These are phyloP conservation scores for Microctonus hyperodae DNA, from an alignment of 2,888 invertebrate genomes.

Conservation along the genomic window DNA sequence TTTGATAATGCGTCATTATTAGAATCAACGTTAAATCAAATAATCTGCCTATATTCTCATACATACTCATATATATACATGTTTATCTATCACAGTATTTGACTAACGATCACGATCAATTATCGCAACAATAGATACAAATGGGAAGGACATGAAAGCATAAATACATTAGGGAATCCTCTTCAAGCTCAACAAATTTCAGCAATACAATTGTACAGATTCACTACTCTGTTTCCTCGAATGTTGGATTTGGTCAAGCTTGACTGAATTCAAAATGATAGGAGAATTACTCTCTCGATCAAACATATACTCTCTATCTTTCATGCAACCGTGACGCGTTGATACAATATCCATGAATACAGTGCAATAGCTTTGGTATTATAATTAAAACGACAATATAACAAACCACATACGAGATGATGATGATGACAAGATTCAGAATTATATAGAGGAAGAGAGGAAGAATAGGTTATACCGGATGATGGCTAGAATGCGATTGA, in stretches of 20 bases:
- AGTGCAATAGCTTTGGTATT: neutral
- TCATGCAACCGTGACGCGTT: neutral
- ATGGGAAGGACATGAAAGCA: constrained; percentile 36
- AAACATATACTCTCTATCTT: neutral
- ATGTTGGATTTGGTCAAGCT: constrained; percentile 39
- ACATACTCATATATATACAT: constrained; percentile 1
- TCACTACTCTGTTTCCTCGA: neutral
- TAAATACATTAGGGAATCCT: neutral
- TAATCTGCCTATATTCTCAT: neutral
- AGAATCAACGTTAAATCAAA: neutral
- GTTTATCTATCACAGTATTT: constrained; percentile 37
- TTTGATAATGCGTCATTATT: neutral
- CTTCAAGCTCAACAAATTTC: constrained; percentile 30
- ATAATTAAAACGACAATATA: constrained; percentile 21
- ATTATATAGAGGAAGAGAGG: constrained; percentile 1
- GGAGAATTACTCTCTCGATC: constrained; percentile 7
- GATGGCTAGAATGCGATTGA: constrained; percentile 25
- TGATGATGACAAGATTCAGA: constrained; percentile 24
- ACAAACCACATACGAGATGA: constrained; percentile 19
- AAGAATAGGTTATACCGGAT: constrained; percentile 19
- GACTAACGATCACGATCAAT: constrained; percentile 45
- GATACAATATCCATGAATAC: neutral
- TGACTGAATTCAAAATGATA: constrained; percentile 41
- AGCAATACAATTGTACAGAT: constrained; percentile 24
- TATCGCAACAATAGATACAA: constrained; percentile 46